Evolutionary conservation across 2,888 invertebrate genomes (phyloP), one percentile per base, ranked within the genome.

Genomic region (Patella ulyssiponensis): DNA sequence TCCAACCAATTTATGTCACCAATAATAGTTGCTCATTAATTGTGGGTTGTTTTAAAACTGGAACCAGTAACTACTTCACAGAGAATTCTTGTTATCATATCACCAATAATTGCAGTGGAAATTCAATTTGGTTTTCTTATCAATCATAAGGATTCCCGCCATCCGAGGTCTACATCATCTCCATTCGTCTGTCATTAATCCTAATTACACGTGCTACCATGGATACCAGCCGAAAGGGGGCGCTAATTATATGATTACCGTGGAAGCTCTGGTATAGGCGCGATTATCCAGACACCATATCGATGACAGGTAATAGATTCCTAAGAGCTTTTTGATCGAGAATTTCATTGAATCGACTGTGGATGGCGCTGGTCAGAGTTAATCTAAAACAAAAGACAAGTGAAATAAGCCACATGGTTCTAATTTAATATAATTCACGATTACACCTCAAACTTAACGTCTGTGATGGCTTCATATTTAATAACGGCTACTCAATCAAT

Each of bases 381-480:
- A 82, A 84, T 84, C 82, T 83, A 77, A 80, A 81, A 82, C 81
- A 77, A 71, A 79, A 77, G 80, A 70, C 82, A 77, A 75, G 75
- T 80, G 79, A 86, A 84, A 84, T 80, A 83, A 83, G 83, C 86
- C 86, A 86, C 83, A 81, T 81, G 81, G 71, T 79, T 79, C 80
- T 86, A 86, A 86, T 85, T 84, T 81, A 83, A 86, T 86, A 20
- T 23, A 64, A 20, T 64, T 64, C 15, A 20, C 64, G 64, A 64
- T 64, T 64, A 64, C 64, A 23, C 64, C 64, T 64, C 64, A 64
- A 64, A 64, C 64, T 64, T 64, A 64, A 23, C 23, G 64, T 64
- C 64, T 64, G 64, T 64, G 64, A 64, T 64, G 64, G 64, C 64
- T 64, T 64, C 20, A 64, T 64, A 64, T 64, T 23, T 64, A 23